phyloP scores from a whole-genome alignment of 2,113 vertebrate genomes.

The Rallus limicola region DNA sequence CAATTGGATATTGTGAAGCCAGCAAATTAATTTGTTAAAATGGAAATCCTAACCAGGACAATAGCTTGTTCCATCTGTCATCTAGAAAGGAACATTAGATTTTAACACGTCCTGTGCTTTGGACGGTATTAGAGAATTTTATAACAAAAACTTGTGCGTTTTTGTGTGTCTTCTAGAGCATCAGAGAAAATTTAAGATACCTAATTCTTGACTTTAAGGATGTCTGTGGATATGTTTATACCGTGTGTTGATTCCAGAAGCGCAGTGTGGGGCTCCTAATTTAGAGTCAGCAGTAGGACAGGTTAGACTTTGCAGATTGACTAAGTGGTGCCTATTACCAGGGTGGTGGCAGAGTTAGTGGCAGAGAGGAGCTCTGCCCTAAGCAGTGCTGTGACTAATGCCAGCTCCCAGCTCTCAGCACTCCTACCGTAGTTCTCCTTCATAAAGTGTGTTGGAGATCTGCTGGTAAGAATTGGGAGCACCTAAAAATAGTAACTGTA shows the following conservation, averaged over 20 bases:
- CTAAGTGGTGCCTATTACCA: neutral
- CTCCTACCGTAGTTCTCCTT: neutral
- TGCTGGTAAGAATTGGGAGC: neutral
- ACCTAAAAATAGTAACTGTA: neutral
- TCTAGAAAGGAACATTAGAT: neutral
- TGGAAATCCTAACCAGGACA: neutral
- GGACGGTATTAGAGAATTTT: neutral
- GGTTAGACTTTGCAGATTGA: neutral
- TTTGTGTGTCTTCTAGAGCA: neutral
- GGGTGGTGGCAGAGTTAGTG: neutral
- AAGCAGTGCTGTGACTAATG: fast-evolving
- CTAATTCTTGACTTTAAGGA: neutral
- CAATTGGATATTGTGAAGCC: neutral
- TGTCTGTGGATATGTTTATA: neutral
- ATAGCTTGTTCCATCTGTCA: neutral
- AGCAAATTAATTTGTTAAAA: neutral
- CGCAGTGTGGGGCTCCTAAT: neutral
- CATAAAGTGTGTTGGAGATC: neutral
- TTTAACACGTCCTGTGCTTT: neutral
- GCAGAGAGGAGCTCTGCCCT: neutral
- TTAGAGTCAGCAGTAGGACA: neutral
- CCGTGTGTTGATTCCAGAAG: fast-evolving
- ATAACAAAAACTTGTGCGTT: neutral
- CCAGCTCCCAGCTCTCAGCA: neutral
- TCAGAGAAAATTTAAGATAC: neutral